A percentile compares a stretch with the other conserved stretches of the same genome.
Evolutionary conservation across 2,797 vertebrate genomes (phyloP).

Genomic region (Microctenopoma stevenorrisi): DNA sequence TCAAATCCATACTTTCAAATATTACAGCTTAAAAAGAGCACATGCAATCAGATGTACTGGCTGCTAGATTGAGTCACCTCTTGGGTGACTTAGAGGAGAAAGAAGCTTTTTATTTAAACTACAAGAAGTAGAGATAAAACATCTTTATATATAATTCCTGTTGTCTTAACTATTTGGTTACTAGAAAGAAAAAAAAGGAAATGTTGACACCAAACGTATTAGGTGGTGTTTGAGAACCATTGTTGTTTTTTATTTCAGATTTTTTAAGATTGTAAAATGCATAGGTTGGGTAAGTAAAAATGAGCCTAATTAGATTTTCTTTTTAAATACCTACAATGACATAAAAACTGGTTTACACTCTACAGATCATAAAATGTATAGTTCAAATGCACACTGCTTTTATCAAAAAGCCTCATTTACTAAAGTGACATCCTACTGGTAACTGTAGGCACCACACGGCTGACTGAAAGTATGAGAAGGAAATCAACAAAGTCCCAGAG

Average conservation of each 20-base stretch:
- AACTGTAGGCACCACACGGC: conserved; percentile 4
- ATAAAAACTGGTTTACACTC: neutral
- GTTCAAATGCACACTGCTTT: no score
- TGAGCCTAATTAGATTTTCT: no score
- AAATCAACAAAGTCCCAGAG: conserved; percentile 9
- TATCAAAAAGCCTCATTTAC: no score
- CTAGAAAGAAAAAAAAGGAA: no score
- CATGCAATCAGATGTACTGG: neutral
- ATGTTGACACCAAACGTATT: no score
- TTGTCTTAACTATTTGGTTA: no score
- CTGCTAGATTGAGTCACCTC: neutral
- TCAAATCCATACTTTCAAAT: conserved; percentile 12
- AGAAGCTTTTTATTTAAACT: neutral
- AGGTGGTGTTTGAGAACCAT: neutral
- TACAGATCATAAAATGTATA: no score
- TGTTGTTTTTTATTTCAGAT: neutral
- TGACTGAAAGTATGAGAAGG: conserved; percentile 11
- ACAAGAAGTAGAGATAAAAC: neutral
- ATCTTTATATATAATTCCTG: no score
- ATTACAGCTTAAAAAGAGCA: neutral
- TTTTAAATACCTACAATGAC: neutral
- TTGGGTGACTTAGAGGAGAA: neutral
- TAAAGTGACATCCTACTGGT: conserved; percentile 1
- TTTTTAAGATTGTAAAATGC: conserved; percentile 2
- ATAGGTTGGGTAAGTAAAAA: neutral